Percentiles rank a stretch among this genome's conserved stretches.
phyloP scores from a whole-genome alignment of 1,140 invertebrate genomes.

The Mycetomoellerius zeteki region DNA sequence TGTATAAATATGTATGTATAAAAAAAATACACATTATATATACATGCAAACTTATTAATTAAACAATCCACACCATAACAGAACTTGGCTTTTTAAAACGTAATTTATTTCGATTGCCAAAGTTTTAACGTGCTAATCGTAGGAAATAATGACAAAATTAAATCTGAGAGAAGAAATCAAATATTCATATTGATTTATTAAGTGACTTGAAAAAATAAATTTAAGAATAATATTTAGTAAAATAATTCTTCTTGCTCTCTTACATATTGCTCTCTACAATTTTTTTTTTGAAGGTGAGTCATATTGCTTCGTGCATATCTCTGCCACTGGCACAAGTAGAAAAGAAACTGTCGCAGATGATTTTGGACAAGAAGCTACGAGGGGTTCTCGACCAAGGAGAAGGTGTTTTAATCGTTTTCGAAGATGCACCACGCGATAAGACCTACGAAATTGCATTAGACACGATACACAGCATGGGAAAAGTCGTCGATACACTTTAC shows the following conservation, averaged over 20 bases:
- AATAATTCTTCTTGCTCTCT: constrained; percentile 22
- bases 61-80: not conserved
- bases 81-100: not conserved
- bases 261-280: not conserved
- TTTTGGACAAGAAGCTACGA: constrained; percentile 98
- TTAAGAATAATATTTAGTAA: constrained; percentile 17
- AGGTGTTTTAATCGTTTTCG: constrained; percentile 98
- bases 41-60: not conserved
- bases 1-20: not conserved
- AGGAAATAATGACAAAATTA: not conserved
- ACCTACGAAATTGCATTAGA: constrained; percentile 99
- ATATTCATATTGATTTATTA: not conserved
- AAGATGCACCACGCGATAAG: constrained; percentile 97
- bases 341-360: constrained; percentile 99
- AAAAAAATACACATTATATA: not conserved
- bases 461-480: constrained; percentile 99
- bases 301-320: constrained; percentile 95
- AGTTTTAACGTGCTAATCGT: not conserved
- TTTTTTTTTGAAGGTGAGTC: constrained; percentile 88
- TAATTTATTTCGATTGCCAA: not conserved
- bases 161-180: not conserved
- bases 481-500: constrained; percentile 99
- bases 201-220: not conserved
- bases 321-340: constrained; percentile 97
- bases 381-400: constrained; percentile 99